Conservation (phyloP, 2,888 invertebrate genomes). For the Xylota sylvarum region DNA sequence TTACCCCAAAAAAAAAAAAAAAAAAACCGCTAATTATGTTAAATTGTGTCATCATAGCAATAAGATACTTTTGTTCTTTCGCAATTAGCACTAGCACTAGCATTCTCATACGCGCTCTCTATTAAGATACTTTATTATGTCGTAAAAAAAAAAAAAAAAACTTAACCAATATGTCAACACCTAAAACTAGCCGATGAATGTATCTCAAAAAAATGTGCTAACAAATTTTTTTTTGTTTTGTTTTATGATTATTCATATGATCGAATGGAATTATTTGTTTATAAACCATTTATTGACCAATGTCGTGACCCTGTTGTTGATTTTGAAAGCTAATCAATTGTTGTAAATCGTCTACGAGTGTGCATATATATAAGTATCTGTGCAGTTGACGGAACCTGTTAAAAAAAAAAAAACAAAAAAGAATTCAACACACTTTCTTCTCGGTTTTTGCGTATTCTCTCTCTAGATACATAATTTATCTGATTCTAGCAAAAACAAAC, state of each 20-base stretch:
- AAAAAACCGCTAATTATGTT: conserved; percentile 26
- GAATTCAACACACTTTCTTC: conserved; percentile 22
- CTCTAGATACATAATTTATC: conserved; percentile 25
- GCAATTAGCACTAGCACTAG: conserved; percentile 45
- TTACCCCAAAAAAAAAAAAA: conserved; percentile 1
- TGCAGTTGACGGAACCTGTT: neutral
- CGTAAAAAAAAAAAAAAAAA: conserved; percentile 10
- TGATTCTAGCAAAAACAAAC: conserved; percentile 21
- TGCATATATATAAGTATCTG: neutral
- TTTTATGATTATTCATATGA: conserved; percentile 3
- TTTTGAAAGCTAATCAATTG: conserved; percentile 4
- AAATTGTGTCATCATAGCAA: conserved; percentile 44
- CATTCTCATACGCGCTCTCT: conserved; percentile 4
- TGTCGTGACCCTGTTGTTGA: conserved; percentile 26
- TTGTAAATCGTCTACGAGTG: neutral
- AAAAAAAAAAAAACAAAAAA: too few relatives aligned
- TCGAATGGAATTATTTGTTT: neutral
- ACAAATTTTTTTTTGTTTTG: neutral
- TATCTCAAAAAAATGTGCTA: conserved; percentile 7
- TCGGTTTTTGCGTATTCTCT: neutral
- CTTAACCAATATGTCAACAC: conserved; percentile 8
- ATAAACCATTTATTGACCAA: neutral
- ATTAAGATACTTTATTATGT: conserved; percentile 8
- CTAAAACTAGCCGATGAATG: conserved; percentile 26
- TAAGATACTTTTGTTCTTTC: conserved; percentile 50